Evolutionary conservation across 1,140 invertebrate species (phyloP).

Genomic region (Oedothorax gibbosus): DNA sequence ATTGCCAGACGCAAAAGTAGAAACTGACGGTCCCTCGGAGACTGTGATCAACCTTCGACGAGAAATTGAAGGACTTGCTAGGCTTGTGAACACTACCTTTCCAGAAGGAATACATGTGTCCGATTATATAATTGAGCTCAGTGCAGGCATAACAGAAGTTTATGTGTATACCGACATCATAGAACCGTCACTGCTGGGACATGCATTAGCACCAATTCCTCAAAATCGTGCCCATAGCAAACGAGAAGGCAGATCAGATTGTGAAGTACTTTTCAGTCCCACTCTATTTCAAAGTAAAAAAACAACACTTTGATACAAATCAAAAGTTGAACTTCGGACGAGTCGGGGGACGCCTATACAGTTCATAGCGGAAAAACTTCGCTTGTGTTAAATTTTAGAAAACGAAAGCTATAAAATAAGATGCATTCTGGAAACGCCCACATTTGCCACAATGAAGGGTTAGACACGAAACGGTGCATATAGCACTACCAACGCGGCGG

Average conservation of each 20-base stretch:
- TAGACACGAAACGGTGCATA: background rate
- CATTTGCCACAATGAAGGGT: background rate
- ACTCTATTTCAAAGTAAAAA: background rate
- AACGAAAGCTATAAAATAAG: background rate
- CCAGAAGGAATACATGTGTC: background rate
- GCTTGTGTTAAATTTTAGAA: background rate
- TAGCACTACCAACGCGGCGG: background rate
- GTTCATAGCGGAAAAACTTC: background rate
- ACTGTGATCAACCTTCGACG: background rate
- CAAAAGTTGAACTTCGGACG: background rate
- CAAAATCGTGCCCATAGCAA: background rate
- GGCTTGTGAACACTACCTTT: background rate
- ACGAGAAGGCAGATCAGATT: background rate
- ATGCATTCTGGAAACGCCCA: background rate
- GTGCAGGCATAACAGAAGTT: conserved; percentile 2
- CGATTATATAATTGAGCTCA: background rate
- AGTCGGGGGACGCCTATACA: background rate
- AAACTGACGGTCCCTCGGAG: background rate
- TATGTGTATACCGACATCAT: conserved; percentile 3
- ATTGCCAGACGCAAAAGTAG: background rate
- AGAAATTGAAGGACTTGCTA: background rate
- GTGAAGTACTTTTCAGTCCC: background rate
- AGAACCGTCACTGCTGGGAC: background rate
- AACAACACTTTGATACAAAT: background rate
- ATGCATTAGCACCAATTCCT: background rate